These are phyloP conservation scores for Druon quercuslanigerum DNA, from an alignment of 1,140 invertebrate species.

Conservation along the genomic window DNA sequence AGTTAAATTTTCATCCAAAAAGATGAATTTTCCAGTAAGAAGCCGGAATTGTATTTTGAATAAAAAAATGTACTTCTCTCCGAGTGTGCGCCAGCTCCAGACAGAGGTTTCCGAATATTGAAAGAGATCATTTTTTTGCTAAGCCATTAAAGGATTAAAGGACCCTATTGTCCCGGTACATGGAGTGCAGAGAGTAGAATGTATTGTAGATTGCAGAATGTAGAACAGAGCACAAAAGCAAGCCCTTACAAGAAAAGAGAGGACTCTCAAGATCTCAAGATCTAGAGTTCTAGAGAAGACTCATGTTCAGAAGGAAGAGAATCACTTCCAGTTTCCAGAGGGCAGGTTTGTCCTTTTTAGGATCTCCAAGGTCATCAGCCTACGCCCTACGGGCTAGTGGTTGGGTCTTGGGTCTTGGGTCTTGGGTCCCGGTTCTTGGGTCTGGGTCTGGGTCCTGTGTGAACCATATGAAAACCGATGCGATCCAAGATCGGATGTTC, in stretches of 20 bases:
- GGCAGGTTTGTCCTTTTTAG: slow-evolving; percentile 1
- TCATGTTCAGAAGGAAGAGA: slow-evolving; percentile 18
- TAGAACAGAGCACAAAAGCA: background rate
- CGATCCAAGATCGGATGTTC: slow-evolving; percentile 30
- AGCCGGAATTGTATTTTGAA: too few relatives aligned
- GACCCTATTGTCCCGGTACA: background rate
- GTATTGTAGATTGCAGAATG: background rate
- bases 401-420: background rate
- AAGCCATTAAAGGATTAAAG: background rate
- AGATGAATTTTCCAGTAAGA: too few relatives aligned
- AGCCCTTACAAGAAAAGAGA: background rate
- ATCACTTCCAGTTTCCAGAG: slow-evolving; percentile 22
- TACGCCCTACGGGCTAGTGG: too few relatives aligned
- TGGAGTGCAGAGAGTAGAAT: background rate
- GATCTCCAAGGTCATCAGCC: slow-evolving; percentile 25
- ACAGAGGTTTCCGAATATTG: background rate
- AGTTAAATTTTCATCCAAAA: too few relatives aligned
- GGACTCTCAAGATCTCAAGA: background rate
- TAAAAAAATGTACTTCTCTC: too few relatives aligned
- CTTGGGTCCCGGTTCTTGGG: background rate
- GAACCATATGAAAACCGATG: slow-evolving; percentile 21
- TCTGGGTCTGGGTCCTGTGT: background rate
- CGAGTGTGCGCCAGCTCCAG: too few relatives aligned
- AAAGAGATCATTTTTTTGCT: slow-evolving; percentile 14
- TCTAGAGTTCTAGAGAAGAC: background rate